Conservation (phyloP, 2,113 vertebrate genomes). For the Hippocampus barbouri region DNA sequence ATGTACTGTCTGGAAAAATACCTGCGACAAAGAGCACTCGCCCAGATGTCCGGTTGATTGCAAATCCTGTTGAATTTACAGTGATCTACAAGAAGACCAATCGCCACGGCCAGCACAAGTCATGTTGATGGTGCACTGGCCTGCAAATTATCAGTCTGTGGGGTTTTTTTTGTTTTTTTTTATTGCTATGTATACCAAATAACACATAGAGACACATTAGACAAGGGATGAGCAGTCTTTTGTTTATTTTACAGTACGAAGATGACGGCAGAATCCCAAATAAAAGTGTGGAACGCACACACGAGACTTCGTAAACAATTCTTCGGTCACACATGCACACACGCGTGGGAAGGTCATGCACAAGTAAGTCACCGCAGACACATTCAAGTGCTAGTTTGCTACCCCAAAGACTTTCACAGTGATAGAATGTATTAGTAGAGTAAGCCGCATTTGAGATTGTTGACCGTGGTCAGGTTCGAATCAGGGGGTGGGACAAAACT, state of each 20-base stretch:
- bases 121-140: no score
- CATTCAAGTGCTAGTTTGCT: conserved; percentile 19
- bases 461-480: background rate
- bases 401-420: conserved; percentile 33
- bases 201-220: background rate
- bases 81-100: no score
- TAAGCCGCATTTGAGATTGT: background rate
- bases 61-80: background rate
- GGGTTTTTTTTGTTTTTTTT: background rate
- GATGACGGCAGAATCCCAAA: background rate
- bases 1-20: conserved; percentile 84
- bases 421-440: conserved; percentile 16
- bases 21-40: conserved; percentile 74
- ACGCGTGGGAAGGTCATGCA: conserved; percentile 29
- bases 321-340: background rate
- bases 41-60: background rate
- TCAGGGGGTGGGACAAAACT: background rate
- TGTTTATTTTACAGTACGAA: conserved; percentile 3
- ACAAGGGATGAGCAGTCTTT: background rate
- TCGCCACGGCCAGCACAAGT: no score
- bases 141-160: background rate
- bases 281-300: background rate
- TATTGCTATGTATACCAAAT: background rate
- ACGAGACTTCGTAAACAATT: background rate
- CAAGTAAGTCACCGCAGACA: conserved; percentile 26